phyloP scores from a whole-genome alignment of 2,113 vertebrate species.

The Channa maculata region DNA sequence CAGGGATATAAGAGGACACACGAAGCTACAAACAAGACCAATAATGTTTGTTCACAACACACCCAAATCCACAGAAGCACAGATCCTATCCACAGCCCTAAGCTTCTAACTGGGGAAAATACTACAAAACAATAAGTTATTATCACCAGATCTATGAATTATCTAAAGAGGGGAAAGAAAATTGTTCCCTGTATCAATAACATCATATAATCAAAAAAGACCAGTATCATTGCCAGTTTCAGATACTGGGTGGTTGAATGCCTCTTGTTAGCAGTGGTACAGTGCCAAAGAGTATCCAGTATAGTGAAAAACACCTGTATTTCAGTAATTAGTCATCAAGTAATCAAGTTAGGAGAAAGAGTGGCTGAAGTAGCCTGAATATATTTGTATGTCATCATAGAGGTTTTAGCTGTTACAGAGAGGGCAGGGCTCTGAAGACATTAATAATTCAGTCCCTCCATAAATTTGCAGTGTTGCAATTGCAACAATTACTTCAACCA shows the following conservation, averaged over 20 bases:
- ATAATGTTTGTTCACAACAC: not conserved
- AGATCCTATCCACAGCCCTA: not conserved
- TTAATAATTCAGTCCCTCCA: not conserved
- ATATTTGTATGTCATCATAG: not conserved
- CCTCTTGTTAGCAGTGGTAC: slow-evolving; percentile 26
- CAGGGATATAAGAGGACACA: not conserved
- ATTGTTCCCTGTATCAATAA: slow-evolving; percentile 22
- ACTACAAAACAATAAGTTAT: slow-evolving; percentile 22
- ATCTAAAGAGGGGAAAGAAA: slow-evolving; percentile 20
- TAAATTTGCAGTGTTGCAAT: no score
- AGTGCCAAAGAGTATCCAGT: not conserved
- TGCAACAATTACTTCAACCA: no score
- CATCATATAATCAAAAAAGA: slow-evolving; percentile 39
- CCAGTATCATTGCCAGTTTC: slow-evolving; percentile 43
- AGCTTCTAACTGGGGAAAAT: slow-evolving; percentile 23
- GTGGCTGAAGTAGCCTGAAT: not conserved
- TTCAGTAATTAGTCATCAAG: slow-evolving; percentile 6
- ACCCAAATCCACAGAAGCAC: not conserved
- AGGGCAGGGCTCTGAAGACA: not conserved
- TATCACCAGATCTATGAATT: not conserved
- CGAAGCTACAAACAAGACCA: not conserved
- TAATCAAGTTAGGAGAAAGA: not conserved
- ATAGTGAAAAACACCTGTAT: slow-evolving; percentile 8
- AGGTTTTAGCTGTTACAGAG: not conserved
- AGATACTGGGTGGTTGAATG: slow-evolving; percentile 37